phyloP scores from a whole-genome alignment of 2,797 vertebrate genomes.

The Dendrocincla fuliginosa region DNA sequence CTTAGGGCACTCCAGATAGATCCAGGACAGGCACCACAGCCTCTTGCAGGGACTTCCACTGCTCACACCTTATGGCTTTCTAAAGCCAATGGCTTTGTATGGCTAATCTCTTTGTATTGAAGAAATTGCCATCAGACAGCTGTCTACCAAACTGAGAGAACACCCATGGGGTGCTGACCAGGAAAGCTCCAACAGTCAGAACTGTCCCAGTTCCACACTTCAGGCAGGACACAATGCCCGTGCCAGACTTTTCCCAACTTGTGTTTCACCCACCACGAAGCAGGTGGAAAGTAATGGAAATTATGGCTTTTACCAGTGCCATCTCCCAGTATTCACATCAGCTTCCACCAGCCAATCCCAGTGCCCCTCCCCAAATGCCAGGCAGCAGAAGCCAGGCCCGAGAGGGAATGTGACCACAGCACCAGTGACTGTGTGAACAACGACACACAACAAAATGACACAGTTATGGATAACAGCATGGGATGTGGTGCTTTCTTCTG shows the following conservation, averaged over 20 bases:
- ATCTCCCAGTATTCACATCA: neutral
- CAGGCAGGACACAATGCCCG: neutral
- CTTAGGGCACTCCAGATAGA: neutral
- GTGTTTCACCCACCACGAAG: neutral
- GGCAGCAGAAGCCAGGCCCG: neutral
- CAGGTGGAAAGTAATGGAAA: neutral
- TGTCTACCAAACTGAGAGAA: neutral
- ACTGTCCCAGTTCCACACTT: neutral
- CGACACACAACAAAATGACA: neutral
- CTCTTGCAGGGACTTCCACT: neutral
- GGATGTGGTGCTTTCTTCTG: neutral
- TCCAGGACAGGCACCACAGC: neutral
- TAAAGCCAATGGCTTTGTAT: neutral
- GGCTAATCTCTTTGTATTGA: neutral
- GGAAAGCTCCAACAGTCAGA: neutral
- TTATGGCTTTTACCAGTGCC: fast-evolving
- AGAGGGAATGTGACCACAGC: neutral
- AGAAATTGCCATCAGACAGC: neutral
- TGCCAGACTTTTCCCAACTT: neutral
- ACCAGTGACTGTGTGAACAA: neutral
- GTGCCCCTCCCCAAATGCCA: neutral
- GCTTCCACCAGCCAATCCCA: neutral
- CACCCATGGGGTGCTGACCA: neutral
- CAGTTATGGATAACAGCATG: neutral
- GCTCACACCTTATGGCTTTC: neutral